Conservation (phyloP, 2,888 invertebrate genomes). For the Pandemis heparana region DNA sequence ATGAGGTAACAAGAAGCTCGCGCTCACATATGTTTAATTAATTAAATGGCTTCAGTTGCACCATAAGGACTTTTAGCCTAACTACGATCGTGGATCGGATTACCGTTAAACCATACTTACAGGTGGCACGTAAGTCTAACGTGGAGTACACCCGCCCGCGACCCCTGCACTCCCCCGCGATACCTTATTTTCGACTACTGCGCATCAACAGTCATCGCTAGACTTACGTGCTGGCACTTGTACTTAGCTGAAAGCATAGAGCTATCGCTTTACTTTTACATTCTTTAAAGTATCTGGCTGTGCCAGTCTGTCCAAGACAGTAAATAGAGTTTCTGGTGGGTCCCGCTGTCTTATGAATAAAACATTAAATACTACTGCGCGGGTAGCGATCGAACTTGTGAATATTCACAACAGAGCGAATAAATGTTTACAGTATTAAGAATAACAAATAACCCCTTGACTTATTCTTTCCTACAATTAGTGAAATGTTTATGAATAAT, state of each 20-base stretch:
- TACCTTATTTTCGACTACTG: too few relatives aligned
- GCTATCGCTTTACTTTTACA: background rate
- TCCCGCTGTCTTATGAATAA: background rate
- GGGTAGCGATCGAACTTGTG: background rate
- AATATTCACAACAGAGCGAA: constrained; percentile 4
- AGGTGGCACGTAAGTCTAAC: too few relatives aligned
- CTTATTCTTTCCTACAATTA: background rate
- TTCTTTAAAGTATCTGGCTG: background rate
- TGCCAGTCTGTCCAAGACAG: background rate
- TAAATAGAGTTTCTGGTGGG: background rate
- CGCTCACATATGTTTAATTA: background rate
- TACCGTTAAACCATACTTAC: background rate
- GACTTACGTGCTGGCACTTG: too few relatives aligned
- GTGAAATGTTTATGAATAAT: background rate
- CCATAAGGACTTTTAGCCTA: background rate
- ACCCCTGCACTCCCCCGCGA: too few relatives aligned
- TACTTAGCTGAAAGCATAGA: constrained; percentile 1
- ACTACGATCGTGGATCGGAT: background rate
- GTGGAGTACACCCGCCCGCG: too few relatives aligned
- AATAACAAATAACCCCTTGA: constrained; percentile 4
- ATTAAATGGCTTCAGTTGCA: constrained; percentile 2
- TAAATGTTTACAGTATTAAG: constrained; percentile 4
- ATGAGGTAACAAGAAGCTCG: background rate
- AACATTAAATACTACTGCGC: background rate
- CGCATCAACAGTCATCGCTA: too few relatives aligned